phyloP scores from a whole-genome alignment of 2,797 vertebrate species.

The Cynodonichthys magdalenae region DNA sequence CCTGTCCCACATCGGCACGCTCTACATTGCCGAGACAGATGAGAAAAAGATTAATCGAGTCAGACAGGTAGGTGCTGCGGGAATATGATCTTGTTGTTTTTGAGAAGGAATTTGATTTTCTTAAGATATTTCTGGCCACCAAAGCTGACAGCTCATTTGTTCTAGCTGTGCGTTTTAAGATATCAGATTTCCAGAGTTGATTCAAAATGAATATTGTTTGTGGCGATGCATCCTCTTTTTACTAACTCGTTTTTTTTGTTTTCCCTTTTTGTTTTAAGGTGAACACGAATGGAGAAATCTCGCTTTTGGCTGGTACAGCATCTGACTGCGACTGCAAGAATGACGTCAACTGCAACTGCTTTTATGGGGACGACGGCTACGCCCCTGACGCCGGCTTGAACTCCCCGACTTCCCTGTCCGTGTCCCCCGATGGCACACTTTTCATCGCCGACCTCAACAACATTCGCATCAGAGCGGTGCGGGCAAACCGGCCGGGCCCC shows the following conservation, averaged over 20 bases:
- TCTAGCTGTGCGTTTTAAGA: conserved; percentile 5
- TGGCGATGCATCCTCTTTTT: conserved; percentile 17
- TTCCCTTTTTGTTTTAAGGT: conserved; percentile 73
- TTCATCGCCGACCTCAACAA: conserved; percentile 98
- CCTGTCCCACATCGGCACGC: conserved; percentile 93
- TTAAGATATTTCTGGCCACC: conserved; percentile 21
- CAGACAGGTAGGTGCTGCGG: conserved; percentile 80
- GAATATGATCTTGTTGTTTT: conserved; percentile 15
- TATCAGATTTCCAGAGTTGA: conserved; percentile 38
- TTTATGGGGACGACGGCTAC: conserved; percentile 96
- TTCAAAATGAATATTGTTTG: conserved; percentile 35
- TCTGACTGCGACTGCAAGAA: conserved; percentile 99
- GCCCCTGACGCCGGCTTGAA: conserved; percentile 96
- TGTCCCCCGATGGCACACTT: conserved; percentile 94
- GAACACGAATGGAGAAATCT: conserved; percentile 97
- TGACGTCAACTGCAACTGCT: conserved; percentile 99
- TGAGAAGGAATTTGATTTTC: conserved; percentile 11
- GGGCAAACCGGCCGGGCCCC: conserved; percentile 90
- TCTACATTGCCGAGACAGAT: conserved; percentile 98
- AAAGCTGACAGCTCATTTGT: conserved; percentile 39
- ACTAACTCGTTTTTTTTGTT: conserved; percentile 1
- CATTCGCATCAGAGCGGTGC: conserved; percentile 95
- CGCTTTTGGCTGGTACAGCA: conserved; percentile 93
- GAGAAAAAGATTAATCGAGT: conserved; percentile 99
- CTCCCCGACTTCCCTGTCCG: conserved; percentile 93